Conservation (phyloP, 2,888 invertebrate genomes). For the Disparrhopalites patrizii region DNA sequence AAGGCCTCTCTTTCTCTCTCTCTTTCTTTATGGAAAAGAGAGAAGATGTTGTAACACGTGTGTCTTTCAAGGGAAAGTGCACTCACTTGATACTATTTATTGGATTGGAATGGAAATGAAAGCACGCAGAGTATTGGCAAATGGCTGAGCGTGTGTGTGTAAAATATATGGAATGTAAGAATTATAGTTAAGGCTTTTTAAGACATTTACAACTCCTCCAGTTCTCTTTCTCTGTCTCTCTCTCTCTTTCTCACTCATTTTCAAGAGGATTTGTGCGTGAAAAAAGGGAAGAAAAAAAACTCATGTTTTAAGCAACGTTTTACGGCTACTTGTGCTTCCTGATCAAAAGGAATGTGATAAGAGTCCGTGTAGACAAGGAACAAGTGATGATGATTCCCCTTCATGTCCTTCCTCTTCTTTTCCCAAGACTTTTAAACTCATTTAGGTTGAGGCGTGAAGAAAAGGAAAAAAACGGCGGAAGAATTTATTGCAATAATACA, state of each 20-base stretch:
- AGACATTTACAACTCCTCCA: no score
- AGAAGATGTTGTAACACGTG: slow-evolving; percentile 4
- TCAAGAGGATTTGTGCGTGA: no score
- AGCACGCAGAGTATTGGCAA: slow-evolving; percentile 17
- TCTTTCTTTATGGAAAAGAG: no score
- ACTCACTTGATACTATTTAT: slow-evolving; percentile 1
- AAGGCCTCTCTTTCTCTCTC: no score
- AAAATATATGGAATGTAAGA: no score
- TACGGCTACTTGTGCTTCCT: no score
- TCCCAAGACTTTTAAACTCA: not conserved
- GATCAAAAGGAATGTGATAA: not conserved
- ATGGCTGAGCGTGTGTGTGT: no score
- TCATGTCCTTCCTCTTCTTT: not conserved
- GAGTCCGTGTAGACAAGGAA: not conserved
- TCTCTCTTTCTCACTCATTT: no score
- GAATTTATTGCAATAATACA: slow-evolving; percentile 24
- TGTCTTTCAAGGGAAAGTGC: not conserved
- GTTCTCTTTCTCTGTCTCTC: no score
- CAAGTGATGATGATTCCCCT: not conserved
- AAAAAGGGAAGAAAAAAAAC: no score
- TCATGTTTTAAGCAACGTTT: no score
- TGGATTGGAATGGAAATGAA: slow-evolving; percentile 18
- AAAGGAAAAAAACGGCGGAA: not conserved
- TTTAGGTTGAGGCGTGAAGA: not conserved
- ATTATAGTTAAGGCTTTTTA: no score